Conservation (phyloP, 53 echinoderm and acorn worm species). For the Luidia sarsii region DNA sequence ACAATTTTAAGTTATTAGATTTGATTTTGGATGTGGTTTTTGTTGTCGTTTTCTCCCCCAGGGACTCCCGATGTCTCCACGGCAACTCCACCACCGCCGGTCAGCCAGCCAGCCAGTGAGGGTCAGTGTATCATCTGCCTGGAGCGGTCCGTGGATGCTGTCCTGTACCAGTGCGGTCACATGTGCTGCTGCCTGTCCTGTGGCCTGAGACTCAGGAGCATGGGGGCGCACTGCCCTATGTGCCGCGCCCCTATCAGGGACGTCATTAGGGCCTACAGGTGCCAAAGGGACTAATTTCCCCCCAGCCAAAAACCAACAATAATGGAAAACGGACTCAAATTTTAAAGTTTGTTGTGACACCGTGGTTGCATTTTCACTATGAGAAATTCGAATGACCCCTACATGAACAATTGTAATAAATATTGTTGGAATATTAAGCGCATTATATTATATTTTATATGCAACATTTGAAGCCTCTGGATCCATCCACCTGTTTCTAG, state of each 20-base stretch:
- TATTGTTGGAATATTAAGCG: no score
- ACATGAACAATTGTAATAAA: no score
- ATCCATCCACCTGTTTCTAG: no score
- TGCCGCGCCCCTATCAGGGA: conserved; percentile 97
- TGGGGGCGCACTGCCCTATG: conserved; percentile 96
- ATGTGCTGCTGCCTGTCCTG: conserved; percentile 97
- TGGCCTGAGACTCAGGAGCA: conserved; percentile 77
- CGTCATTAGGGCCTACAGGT: conserved; percentile 91
- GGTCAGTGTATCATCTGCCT: conserved; percentile 94
- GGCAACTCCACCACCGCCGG: conserved; percentile 17
- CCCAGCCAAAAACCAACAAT: no score
- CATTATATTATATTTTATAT: no score
- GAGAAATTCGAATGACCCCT: no score
- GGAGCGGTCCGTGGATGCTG: conserved; percentile 85
- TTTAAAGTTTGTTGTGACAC: no score
- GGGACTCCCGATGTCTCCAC: conserved; percentile 3
- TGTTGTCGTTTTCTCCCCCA: neutral
- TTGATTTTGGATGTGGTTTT: neutral
- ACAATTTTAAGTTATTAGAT: neutral
- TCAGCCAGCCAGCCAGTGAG: conserved; percentile 77
- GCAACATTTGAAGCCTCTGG: no score
- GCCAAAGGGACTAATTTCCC: conserved; percentile 76
- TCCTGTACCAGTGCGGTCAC: conserved; percentile 98
- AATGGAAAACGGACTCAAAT: no score
- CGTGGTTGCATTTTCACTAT: no score